phyloP scores from a whole-genome alignment of 2,113 vertebrate species.

The Saguinus imperator region DNA sequence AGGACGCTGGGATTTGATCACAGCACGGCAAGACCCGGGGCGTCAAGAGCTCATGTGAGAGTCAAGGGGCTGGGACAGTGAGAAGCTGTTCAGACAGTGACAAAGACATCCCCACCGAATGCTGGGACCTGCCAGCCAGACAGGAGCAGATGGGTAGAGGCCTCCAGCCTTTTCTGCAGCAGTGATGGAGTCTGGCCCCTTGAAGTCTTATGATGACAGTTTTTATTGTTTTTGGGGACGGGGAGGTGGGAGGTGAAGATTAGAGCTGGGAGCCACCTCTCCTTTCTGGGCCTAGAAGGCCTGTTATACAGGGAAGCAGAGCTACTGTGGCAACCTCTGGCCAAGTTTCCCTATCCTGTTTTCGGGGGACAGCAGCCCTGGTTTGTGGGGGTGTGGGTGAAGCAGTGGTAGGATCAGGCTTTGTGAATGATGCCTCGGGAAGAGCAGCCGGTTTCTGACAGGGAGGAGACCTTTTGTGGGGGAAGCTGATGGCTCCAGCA shows the following conservation, averaged over 20 bases:
- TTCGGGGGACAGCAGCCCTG: accelerated
- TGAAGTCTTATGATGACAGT: neutral
- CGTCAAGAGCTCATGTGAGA: neutral
- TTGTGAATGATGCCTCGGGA: neutral
- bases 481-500: neutral
- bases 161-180: neutral
- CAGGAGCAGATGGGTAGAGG: neutral
- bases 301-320: neutral
- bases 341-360: neutral
- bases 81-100: neutral
- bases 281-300: neutral
- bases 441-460: neutral
- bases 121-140: neutral
- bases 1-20: neutral
- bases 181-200: neutral
- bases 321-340: neutral
- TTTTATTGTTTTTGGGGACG: neutral
- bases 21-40: neutral
- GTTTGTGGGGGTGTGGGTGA: accelerated
- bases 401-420: accelerated
- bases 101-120: neutral
- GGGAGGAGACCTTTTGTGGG: accelerated
- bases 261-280: neutral
- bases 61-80: neutral
- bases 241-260: neutral